A percentile compares a stretch with the other conserved stretches of the same genome.
These are phyloP conservation scores for Andinoacara biseriatus DNA, from an alignment of 2,113 vertebrate genomes.

Conservation along the genomic window DNA sequence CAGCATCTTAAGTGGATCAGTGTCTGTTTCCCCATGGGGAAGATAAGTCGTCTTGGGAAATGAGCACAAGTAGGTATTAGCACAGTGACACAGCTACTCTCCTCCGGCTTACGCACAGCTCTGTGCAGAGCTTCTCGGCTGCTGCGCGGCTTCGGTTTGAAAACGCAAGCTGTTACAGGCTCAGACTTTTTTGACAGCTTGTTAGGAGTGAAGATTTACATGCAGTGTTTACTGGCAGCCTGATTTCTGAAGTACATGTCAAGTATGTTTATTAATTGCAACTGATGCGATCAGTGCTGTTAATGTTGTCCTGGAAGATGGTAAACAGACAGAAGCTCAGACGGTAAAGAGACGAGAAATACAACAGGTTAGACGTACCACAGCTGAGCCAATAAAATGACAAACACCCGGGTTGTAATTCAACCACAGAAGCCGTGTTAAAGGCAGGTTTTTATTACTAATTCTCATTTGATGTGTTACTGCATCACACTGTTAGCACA, in stretches of 20 bases:
- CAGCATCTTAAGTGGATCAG: constrained; percentile 58
- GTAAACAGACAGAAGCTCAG: too few species aligned
- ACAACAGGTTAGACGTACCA: too few species aligned
- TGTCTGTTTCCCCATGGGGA: constrained; percentile 27
- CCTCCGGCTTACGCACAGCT: constrained; percentile 22
- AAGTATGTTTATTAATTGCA: background rate
- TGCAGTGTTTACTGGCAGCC: background rate
- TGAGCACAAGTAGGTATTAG: constrained; percentile 71
- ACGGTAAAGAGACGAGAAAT: too few species aligned
- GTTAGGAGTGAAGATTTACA: too few species aligned
- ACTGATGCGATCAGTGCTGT: background rate
- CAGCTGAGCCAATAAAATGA: too few species aligned
- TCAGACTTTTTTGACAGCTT: background rate
- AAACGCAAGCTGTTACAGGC: background rate
- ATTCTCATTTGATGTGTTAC: too few species aligned
- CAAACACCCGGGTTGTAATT: too few species aligned
- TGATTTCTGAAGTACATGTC: background rate
- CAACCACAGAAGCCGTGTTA: too few species aligned
- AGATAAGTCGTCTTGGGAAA: constrained; percentile 64
- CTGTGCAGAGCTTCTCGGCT: constrained; percentile 12
- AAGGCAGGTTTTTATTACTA: too few species aligned
- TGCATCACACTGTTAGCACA: too few species aligned
- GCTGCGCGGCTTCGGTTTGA: background rate
- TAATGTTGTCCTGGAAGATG: background rate
- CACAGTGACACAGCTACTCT: constrained; percentile 64